phyloP scores from a whole-genome alignment of 2,113 vertebrate species.

The Chaenocephalus aceratus region DNA sequence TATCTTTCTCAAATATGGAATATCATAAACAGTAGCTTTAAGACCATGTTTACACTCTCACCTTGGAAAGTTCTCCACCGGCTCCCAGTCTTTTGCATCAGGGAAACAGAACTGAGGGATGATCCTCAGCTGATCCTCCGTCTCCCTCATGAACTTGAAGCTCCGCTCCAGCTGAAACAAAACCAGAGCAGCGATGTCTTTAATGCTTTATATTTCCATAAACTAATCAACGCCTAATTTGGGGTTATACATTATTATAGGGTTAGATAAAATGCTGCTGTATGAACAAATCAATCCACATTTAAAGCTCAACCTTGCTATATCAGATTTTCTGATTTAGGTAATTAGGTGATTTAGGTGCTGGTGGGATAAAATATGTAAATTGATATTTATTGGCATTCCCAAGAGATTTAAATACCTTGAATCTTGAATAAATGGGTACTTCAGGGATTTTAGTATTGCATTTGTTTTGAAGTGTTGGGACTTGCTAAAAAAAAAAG shows the following conservation, averaged over 20 bases:
- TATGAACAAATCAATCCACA: neutral
- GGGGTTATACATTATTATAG: neutral
- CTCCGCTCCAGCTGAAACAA: constrained; percentile 88
- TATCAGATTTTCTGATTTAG: too few relatives aligned
- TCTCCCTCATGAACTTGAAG: constrained; percentile 92
- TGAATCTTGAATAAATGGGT: too few relatives aligned
- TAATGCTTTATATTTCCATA: neutral
- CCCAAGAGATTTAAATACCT: too few relatives aligned
- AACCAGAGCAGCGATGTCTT: neutral
- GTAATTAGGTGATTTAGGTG: too few relatives aligned
- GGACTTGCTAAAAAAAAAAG: too few relatives aligned
- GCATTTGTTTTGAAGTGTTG: too few relatives aligned
- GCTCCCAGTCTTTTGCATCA: constrained; percentile 91
- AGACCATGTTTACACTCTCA: constrained; percentile 32
- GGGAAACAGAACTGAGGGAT: constrained; percentile 96
- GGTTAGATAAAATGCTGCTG: neutral
- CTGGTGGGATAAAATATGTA: too few relatives aligned
- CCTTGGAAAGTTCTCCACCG: constrained; percentile 89
- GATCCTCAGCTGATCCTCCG: constrained; percentile 92
- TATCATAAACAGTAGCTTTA: neutral
- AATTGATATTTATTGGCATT: too few relatives aligned
- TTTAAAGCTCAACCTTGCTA: neutral
- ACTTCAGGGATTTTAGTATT: too few relatives aligned
- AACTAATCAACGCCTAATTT: neutral
- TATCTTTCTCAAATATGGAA: neutral